phyloP scores from a whole-genome alignment of 2,888 invertebrate species.

The Tuberolachnus salignus region DNA sequence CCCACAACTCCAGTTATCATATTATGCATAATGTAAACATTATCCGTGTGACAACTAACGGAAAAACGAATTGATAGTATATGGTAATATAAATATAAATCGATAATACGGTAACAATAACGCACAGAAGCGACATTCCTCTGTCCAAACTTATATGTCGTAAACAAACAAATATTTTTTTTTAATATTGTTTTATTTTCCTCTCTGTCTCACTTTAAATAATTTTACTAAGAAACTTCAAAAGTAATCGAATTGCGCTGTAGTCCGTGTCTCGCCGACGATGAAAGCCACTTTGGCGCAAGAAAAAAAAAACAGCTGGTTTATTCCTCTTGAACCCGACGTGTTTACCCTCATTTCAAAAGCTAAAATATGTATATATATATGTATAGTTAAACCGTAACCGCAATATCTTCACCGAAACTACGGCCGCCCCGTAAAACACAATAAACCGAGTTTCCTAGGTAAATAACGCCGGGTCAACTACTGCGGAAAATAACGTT shows the following conservation, averaged over 20 bases:
- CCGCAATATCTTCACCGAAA: neutral
- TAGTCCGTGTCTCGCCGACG: no score
- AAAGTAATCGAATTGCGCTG: no score
- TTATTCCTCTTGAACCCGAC: neutral
- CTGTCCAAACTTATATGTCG: neutral
- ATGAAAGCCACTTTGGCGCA: no score
- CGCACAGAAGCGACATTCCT: neutral
- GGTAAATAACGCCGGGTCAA: slow-evolving; percentile 11
- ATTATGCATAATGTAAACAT: no score
- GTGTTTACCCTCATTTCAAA: neutral
- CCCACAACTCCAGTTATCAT: no score
- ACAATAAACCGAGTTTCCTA: slow-evolving; percentile 5
- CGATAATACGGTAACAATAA: no score
- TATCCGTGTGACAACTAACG: no score
- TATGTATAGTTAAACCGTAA: neutral
- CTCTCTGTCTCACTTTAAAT: no score
- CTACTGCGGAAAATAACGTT: neutral
- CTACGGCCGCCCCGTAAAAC: neutral
- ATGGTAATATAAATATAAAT: no score
- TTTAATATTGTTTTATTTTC: no score
- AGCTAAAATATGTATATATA: neutral
- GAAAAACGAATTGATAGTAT: no score
- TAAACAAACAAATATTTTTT: neutral
- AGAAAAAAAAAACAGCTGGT: neutral
- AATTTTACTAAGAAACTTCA: no score